Evolutionary conservation across 2,888 invertebrate genomes (phyloP).

Genomic region (Furcula furcula): DNA sequence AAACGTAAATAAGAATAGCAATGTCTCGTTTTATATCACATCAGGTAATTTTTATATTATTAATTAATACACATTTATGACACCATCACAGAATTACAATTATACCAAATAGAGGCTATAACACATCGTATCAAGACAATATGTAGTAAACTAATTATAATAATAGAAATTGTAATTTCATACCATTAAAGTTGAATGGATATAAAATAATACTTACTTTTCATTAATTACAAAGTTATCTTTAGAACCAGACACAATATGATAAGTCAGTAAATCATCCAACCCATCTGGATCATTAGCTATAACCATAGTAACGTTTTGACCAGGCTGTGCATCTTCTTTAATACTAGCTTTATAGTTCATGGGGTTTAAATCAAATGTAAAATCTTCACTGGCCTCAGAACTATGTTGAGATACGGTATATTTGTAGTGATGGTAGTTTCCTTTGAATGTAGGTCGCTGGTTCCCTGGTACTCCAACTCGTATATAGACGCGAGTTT

Average conservation of each 20-base stretch:
- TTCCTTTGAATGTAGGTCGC: conserved; percentile 89
- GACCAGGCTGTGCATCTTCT: conserved; percentile 86
- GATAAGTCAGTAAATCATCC: conserved; percentile 85
- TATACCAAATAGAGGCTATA: too few species aligned
- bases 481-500: conserved; percentile 85
- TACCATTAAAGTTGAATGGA: too few species aligned
- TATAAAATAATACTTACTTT: conserved; percentile 73
- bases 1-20: too few species aligned
- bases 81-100: too few species aligned
- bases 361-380: conserved; percentile 84
- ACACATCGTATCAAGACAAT: too few species aligned
- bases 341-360: conserved; percentile 86
- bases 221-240: conserved; percentile 90
- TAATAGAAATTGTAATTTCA: too few species aligned
- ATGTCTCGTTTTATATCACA: too few species aligned
- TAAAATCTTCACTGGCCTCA: conserved; percentile 61
- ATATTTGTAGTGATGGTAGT: conserved; percentile 83
- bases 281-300: conserved; percentile 91
- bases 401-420: conserved; percentile 52
- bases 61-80: too few species aligned
- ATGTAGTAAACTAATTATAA: too few species aligned
- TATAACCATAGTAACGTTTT: conserved; percentile 85
- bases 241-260: conserved; percentile 87
- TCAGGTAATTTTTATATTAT: too few species aligned
- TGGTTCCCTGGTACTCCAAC: conserved; percentile 91